These are phyloP conservation scores for Phalloptychus januarius DNA, from an alignment of 2,797 vertebrate species.

Conservation along the genomic window DNA sequence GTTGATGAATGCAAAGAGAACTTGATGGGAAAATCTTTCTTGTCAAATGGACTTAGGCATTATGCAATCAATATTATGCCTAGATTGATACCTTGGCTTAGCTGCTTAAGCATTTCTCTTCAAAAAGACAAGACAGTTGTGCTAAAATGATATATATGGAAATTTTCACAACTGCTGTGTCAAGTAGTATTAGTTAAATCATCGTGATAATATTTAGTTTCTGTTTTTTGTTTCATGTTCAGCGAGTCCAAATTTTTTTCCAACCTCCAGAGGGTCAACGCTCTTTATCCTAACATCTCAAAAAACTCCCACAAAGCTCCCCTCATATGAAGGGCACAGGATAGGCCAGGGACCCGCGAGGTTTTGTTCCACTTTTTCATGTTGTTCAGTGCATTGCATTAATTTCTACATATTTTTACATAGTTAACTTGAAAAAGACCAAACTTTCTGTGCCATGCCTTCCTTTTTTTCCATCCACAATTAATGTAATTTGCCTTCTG, in stretches of 20 bases:
- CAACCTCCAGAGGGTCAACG: slow-evolving; percentile 36
- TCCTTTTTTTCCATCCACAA: background rate
- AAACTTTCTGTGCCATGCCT: slow-evolving; percentile 1
- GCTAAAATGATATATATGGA: background rate
- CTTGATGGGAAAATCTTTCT: background rate
- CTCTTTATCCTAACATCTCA: slow-evolving; percentile 38
- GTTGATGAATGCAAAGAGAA: background rate
- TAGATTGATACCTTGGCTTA: background rate
- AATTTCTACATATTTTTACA: slow-evolving; percentile 13
- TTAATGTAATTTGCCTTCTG: background rate
- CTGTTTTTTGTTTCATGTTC: background rate
- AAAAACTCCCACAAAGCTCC: slow-evolving; percentile 32
- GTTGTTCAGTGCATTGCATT: slow-evolving; percentile 13
- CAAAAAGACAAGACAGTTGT: background rate
- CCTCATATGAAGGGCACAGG: slow-evolving; percentile 6
- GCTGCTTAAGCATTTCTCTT: background rate
- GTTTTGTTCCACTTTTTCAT: slow-evolving; percentile 24
- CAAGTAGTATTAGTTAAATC: slow-evolving; percentile 14
- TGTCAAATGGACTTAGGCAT: background rate
- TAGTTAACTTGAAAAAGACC: slow-evolving; percentile 8
- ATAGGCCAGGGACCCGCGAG: background rate
- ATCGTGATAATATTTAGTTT: slow-evolving; percentile 17
- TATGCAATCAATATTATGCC: background rate
- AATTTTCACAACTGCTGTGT: background rate
- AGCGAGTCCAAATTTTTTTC: slow-evolving; percentile 41